phyloP scores from a whole-genome alignment of 1,140 invertebrate species.

The Drosophila truncata region DNA sequence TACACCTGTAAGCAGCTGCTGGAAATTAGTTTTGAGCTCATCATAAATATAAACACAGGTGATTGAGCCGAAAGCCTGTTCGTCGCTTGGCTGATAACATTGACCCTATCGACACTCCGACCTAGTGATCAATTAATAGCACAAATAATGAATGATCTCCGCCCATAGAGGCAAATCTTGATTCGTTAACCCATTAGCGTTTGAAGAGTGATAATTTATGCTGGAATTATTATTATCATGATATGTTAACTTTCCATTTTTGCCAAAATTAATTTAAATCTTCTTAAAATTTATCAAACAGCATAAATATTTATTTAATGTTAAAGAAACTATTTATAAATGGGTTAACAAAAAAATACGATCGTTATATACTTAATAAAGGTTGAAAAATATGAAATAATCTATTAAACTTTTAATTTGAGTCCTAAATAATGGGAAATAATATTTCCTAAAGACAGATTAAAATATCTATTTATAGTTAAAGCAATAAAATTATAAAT shows the following conservation, averaged over 20 bases:
- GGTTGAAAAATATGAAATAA: too few species aligned
- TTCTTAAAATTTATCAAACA: too few species aligned
- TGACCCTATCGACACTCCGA: constrained; percentile 59
- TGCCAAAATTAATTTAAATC: too few species aligned
- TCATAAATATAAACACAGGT: constrained; percentile 19
- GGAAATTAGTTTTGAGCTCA: constrained; percentile 26
- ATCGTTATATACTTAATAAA: too few species aligned
- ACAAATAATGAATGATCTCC: constrained; percentile 50
- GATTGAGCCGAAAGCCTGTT: constrained; percentile 36
- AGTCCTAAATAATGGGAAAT: background rate
- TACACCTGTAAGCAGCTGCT: constrained; percentile 53
- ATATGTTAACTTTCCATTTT: too few species aligned
- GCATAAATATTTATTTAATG: too few species aligned
- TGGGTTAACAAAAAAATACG: background rate
- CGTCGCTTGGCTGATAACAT: constrained; percentile 51
- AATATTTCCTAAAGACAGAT: background rate
- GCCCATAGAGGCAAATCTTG: constrained; percentile 2
- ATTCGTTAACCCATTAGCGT: constrained; percentile 26
- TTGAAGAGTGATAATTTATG: background rate
- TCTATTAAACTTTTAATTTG: background rate
- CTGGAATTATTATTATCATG: background rate
- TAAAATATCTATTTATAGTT: too few species aligned
- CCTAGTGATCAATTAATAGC: constrained; percentile 75
- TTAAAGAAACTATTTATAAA: background rate
- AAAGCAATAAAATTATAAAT: background rate